These are phyloP conservation scores for Tenualosa ilisha DNA, from an alignment of 2,797 vertebrate genomes.

Conservation along the genomic window DNA sequence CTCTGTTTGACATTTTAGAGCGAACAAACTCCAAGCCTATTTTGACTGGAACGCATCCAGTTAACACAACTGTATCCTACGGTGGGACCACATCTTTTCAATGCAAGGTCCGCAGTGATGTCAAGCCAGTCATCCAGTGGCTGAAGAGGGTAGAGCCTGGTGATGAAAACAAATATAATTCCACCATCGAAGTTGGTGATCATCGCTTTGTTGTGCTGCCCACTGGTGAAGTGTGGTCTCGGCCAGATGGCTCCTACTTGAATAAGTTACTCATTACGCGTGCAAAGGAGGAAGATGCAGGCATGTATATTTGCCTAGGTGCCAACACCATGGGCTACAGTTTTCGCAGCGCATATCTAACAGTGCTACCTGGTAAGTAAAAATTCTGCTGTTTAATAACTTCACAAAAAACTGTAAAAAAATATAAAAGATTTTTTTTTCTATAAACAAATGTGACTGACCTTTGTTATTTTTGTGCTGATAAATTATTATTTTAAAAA, in stretches of 20 bases:
- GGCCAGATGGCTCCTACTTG: conserved; percentile 95
- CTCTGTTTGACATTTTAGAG: conserved; percentile 69
- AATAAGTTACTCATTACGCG: conserved; percentile 96
- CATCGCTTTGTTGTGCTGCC: conserved; percentile 95
- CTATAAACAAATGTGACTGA: not conserved
- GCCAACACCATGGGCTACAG: conserved; percentile 99
- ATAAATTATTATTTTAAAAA: no score
- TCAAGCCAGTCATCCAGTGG: conserved; percentile 98
- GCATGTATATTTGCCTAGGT: conserved; percentile 97
- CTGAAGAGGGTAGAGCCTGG: conserved; percentile 94
- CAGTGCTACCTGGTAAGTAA: conserved; percentile 87
- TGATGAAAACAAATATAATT: conserved; percentile 91
- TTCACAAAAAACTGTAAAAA: not conserved
- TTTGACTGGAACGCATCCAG: conserved; percentile 92
- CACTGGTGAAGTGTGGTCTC: conserved; percentile 95
- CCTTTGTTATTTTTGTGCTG: not conserved
- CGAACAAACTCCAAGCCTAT: conserved; percentile 95
- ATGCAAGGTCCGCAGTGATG: conserved; percentile 96
- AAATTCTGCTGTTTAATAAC: not conserved
- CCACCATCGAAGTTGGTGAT: conserved; percentile 95
- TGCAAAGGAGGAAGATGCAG: conserved; percentile 94
- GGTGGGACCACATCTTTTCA: conserved; percentile 97
- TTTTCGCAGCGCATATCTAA: conserved; percentile 96
- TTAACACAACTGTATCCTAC: conserved; percentile 96
- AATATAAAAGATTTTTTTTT: not conserved